Evolutionary conservation across 2,888 invertebrate genomes (phyloP).

Genomic region (Orthosia incerta): DNA sequence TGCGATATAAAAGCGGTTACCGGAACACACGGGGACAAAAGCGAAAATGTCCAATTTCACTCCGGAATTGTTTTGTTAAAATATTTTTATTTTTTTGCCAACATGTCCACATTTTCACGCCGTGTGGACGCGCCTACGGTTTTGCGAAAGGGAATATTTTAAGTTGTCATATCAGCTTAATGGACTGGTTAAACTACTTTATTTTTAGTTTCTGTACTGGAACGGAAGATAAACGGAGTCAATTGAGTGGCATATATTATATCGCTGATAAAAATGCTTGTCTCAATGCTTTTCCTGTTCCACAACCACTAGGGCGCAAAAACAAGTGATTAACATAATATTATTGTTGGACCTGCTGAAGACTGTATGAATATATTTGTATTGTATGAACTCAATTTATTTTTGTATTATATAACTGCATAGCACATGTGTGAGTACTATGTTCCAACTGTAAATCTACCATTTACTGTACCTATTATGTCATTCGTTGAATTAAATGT

Average conservation of each 20-base stretch:
- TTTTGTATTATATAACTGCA: too few species aligned
- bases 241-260: background rate
- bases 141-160: slow-evolving; percentile 65
- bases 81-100: slow-evolving; percentile 64
- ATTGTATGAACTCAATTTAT: too few species aligned
- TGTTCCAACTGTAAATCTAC: too few species aligned
- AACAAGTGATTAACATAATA: too few species aligned
- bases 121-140: slow-evolving; percentile 67
- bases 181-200: slow-evolving; percentile 35
- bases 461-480: too few species aligned
- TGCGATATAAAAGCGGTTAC: slow-evolving; percentile 62
- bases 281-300: too few species aligned
- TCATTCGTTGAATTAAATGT: too few species aligned
- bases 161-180: slow-evolving; percentile 51
- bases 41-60: slow-evolving; percentile 71
- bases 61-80: slow-evolving; percentile 72
- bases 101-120: slow-evolving; percentile 71
- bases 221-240: background rate
- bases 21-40: slow-evolving; percentile 68
- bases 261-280: too few species aligned
- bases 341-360: too few species aligned
- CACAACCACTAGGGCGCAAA: too few species aligned
- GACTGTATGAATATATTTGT: too few species aligned
- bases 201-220: slow-evolving; percentile 6
- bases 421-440: too few species aligned